Percentiles rank a stretch among this genome's conserved stretches.
Conservation (phyloP, 1,140 invertebrate genomes). For the Drosophila carrolli region DNA sequence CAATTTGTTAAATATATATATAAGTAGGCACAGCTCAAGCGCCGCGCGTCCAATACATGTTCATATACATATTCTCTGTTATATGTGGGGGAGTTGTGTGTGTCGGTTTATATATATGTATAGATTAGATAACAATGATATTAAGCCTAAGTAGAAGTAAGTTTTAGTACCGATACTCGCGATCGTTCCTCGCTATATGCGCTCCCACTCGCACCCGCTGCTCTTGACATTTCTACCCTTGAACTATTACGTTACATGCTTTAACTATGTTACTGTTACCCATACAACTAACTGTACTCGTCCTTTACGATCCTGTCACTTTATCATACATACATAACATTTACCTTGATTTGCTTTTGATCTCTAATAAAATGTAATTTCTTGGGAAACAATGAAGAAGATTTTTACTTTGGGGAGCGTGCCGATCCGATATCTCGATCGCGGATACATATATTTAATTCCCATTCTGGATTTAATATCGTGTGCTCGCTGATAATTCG, state of each 20-base stretch:
- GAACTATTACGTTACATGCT: slow-evolving; percentile 74
- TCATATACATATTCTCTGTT: slow-evolving; percentile 69
- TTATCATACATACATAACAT: slow-evolving; percentile 75
- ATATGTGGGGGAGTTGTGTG: slow-evolving; percentile 45
- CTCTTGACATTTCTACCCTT: slow-evolving; percentile 39
- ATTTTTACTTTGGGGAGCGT: slow-evolving; percentile 35
- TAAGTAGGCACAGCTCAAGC: slow-evolving; percentile 36
- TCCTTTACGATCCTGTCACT: slow-evolving; percentile 40
- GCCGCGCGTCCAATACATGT: slow-evolving; percentile 63
- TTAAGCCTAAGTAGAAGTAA: slow-evolving; percentile 78
- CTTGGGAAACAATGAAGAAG: slow-evolving; percentile 37
- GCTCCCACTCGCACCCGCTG: slow-evolving; percentile 40
- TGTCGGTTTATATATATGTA: slow-evolving; percentile 60
- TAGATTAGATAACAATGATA: slow-evolving; percentile 83
- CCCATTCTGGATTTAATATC: slow-evolving; percentile 23
- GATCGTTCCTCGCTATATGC: slow-evolving; percentile 38
- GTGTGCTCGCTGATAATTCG: slow-evolving; percentile 50
- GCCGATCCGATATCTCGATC: slow-evolving; percentile 20
- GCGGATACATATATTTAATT: slow-evolving; percentile 26
- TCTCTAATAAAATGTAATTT: slow-evolving; percentile 45
- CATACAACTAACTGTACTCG: slow-evolving; percentile 76
- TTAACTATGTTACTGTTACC: slow-evolving; percentile 75
- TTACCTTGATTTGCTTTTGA: slow-evolving; percentile 44
- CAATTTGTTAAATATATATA: slow-evolving; percentile 72
- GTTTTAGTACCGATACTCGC: slow-evolving; percentile 72